Evolutionary conservation across 2,888 invertebrate genomes (phyloP).

Genomic region (Elmis aenea): DNA sequence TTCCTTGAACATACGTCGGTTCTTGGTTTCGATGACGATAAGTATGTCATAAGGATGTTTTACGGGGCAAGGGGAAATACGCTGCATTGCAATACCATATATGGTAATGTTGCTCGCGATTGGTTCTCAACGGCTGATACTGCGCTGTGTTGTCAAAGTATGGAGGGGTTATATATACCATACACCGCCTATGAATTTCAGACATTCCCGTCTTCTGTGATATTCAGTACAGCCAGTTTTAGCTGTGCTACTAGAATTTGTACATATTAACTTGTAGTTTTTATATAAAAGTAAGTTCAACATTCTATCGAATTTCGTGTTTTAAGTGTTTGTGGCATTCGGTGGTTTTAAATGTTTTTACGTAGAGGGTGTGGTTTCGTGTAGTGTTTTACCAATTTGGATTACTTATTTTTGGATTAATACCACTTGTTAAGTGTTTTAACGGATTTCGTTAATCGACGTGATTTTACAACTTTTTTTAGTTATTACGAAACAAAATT

Average conservation of each 20-base stretch:
- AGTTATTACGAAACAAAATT: no score
- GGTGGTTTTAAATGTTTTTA: no score
- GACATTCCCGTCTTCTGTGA: conserved; percentile 41
- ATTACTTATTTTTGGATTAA: no score
- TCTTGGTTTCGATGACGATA: conserved; percentile 18
- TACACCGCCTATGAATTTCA: conserved; percentile 31
- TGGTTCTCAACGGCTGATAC: conserved; percentile 50
- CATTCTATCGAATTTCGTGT: conserved; percentile 3
- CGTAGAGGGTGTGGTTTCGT: no score
- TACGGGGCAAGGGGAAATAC: conserved; percentile 38
- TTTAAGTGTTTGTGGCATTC: no score
- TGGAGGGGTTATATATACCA: conserved; percentile 54
- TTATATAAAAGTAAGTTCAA: conserved; percentile 19
- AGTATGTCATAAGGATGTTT: conserved; percentile 31
- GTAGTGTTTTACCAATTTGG: no score
- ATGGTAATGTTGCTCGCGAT: conserved; percentile 71
- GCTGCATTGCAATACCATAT: conserved; percentile 69
- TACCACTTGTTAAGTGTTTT: no score
- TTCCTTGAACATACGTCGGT: conserved; percentile 12
- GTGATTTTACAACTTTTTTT: no score
- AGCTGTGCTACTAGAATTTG: conserved; percentile 30
- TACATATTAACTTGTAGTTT: conserved; percentile 18
- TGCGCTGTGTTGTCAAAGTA: conserved; percentile 40
- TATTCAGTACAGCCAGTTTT: conserved; percentile 25
- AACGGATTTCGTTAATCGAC: no score